phyloP scores from a whole-genome alignment of 2,113 vertebrate species.

The Carassius carassius region DNA sequence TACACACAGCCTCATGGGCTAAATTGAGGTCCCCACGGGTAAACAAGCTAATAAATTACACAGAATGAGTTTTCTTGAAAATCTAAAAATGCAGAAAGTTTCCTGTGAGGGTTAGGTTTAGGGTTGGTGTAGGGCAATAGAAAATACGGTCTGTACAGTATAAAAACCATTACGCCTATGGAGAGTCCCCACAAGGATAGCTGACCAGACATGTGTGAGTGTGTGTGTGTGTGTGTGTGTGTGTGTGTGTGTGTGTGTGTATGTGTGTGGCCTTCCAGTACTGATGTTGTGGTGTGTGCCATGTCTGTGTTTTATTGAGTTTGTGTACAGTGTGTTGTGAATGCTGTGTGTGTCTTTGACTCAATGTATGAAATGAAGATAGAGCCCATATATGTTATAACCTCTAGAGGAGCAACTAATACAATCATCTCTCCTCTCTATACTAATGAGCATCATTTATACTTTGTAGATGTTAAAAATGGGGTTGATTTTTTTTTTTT shows the following conservation, averaged over 20 bases:
- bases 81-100: no score
- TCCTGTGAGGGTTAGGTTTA: no score
- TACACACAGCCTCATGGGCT: no score
- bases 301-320: conserved; percentile 52
- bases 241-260: conserved; percentile 43
- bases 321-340: conserved; percentile 61
- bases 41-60: no score
- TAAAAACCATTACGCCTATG: no score
- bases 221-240: no score
- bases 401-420: conserved; percentile 9
- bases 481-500: not conserved
- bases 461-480: not conserved
- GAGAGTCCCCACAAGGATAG: no score
- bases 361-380: conserved; percentile 40
- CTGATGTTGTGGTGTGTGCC: conserved; percentile 50
- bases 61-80: no score
- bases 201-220: no score
- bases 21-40: no score
- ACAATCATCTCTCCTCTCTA: not conserved
- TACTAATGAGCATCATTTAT: not conserved
- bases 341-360: conserved; percentile 59
- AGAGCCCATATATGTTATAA: conserved; percentile 31
- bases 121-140: no score
- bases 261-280: conserved; percentile 55
- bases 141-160: no score